These are phyloP conservation scores for Casuarius casuarius DNA, from an alignment of 2,113 vertebrate species.

Conservation along the genomic window DNA sequence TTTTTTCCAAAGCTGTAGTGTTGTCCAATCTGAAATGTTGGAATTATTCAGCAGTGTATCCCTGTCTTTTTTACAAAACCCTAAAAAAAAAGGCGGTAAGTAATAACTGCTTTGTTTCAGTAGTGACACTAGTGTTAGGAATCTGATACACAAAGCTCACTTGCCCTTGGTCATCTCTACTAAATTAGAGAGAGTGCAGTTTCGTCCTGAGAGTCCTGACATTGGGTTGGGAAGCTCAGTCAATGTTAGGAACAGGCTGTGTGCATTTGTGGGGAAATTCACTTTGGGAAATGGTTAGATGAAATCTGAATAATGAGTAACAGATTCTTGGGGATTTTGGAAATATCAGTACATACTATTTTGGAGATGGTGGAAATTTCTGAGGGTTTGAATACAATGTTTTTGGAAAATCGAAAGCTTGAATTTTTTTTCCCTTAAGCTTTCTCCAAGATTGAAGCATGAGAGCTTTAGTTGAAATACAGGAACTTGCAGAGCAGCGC, in stretches of 20 bases:
- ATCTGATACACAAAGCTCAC: neutral
- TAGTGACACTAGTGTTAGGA: neutral
- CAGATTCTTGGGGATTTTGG: neutral
- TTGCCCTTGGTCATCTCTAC: neutral
- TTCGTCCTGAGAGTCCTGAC: neutral
- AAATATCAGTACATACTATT: neutral
- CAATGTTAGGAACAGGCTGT: neutral
- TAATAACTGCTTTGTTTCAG: neutral
- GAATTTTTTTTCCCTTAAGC: neutral
- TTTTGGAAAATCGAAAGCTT: neutral
- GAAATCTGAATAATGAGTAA: neutral
- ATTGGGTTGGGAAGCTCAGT: neutral
- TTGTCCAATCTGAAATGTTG: neutral
- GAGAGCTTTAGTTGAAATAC: neutral
- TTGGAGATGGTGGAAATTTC: neutral
- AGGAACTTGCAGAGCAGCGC: neutral
- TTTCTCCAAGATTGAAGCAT: neutral
- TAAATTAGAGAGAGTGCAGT: neutral
- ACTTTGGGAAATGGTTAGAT: neutral
- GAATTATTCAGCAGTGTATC: neutral
- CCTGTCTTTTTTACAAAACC: neutral
- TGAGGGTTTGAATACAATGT: neutral
- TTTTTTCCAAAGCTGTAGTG: neutral
- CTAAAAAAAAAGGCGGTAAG: neutral
- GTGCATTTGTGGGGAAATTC: neutral